Conservation (phyloP, 1,140 invertebrate genomes). For the Bradysia coprophila region DNA sequence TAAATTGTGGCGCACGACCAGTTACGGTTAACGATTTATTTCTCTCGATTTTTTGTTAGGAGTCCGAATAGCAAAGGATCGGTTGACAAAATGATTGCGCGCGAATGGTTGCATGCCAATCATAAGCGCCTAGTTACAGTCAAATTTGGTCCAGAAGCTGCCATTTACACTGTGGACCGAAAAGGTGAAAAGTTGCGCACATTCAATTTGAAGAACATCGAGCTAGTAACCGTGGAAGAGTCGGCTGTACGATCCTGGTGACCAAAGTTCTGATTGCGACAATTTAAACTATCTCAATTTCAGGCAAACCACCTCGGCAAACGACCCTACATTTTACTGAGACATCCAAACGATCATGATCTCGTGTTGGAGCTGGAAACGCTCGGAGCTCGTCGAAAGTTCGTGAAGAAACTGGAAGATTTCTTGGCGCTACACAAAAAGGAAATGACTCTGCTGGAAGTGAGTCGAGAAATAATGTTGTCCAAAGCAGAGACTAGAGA, state of each 20-base stretch:
- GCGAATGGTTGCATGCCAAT: constrained; percentile 91
- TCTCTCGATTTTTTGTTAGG: not conserved
- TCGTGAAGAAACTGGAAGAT: constrained; percentile 74
- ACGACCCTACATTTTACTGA: constrained; percentile 64
- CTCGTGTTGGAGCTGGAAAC: constrained; percentile 87
- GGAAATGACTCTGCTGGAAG: constrained; percentile 25
- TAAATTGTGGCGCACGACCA: not conserved
- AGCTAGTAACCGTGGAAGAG: constrained; percentile 64
- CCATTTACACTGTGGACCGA: constrained; percentile 66
- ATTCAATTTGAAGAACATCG: constrained; percentile 53
- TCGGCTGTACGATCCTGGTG: constrained; percentile 35
- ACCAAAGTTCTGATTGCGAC: not conserved
- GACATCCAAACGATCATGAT: constrained; percentile 87
- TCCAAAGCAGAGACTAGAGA: constrained; percentile 91
- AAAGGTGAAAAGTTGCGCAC: constrained; percentile 77
- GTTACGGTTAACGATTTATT: too few relatives aligned
- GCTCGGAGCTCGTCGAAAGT: constrained; percentile 60
- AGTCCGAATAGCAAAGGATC: constrained; percentile 36
- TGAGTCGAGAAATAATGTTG: constrained; percentile 67
- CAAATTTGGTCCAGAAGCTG: constrained; percentile 67
- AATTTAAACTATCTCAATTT: constrained; percentile 8
- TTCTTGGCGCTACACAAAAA: constrained; percentile 73
- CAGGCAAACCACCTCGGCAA: constrained; percentile 54
- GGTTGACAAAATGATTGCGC: constrained; percentile 82
- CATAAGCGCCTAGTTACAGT: constrained; percentile 80